A percentile compares a stretch with the other conserved stretches of the same genome.
phyloP scores from a whole-genome alignment of 2,888 invertebrate species.

The Cataglyphis rosenhaueri region DNA sequence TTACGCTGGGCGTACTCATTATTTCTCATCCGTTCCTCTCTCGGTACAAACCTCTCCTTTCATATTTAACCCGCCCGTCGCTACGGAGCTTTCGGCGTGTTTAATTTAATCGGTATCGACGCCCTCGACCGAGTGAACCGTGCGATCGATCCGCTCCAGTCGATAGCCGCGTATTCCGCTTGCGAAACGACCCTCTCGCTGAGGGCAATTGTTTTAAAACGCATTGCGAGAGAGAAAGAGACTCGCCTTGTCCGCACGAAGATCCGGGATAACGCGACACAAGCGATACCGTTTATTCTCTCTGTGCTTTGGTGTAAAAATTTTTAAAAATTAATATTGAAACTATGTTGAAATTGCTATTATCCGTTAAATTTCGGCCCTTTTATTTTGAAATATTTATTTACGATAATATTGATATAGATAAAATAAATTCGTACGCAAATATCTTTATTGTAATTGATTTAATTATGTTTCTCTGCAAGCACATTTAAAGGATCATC shows the following conservation, averaged over 20 bases:
- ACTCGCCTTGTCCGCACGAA: slow-evolving; percentile 19
- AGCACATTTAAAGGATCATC: slow-evolving; percentile 45
- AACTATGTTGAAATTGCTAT: not conserved
- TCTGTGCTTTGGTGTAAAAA: slow-evolving; percentile 4
- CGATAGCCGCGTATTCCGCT: slow-evolving; percentile 60
- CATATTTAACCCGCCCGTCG: slow-evolving; percentile 77
- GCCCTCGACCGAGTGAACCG: slow-evolving; percentile 78
- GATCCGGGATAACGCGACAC: slow-evolving; percentile 39
- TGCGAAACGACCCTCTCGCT: slow-evolving; percentile 60
- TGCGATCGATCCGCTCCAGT: slow-evolving; percentile 45
- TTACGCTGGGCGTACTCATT: slow-evolving; percentile 81
- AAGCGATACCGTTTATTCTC: slow-evolving; percentile 22
- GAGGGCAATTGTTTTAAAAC: slow-evolving; percentile 50
- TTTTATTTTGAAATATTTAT: not conserved
- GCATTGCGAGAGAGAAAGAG: slow-evolving; percentile 50
- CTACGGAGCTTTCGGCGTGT: slow-evolving; percentile 75
- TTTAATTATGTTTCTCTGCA: not conserved
- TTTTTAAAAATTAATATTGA: not conserved
- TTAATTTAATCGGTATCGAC: slow-evolving; percentile 84
- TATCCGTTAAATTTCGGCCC: not conserved
- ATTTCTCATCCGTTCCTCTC: slow-evolving; percentile 77
- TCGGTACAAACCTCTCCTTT: slow-evolving; percentile 73
- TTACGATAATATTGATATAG: not conserved
- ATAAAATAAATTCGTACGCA: not conserved
- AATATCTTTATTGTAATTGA: not conserved